A percentile compares a stretch with the other conserved stretches of the same genome.
phyloP scores from a whole-genome alignment of 2,888 invertebrate species.

The Colostygia pectinataria region DNA sequence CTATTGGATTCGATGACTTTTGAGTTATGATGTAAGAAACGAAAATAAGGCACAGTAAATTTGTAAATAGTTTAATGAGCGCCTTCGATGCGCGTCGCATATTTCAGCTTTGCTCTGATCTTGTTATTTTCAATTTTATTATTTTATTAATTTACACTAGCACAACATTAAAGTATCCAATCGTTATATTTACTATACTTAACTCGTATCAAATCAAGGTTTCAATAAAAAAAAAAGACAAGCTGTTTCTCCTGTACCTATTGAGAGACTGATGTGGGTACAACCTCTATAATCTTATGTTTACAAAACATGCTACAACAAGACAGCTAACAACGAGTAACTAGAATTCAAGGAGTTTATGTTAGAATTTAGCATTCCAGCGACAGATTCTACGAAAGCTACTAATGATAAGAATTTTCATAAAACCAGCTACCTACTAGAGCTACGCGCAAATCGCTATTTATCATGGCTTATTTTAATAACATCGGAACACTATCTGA shows the following conservation, averaged over 20 bases:
- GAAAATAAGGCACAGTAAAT: conserved; percentile 35
- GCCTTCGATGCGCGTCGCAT: conserved; percentile 42
- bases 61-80: conserved; percentile 38
- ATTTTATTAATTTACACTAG: too few relatives aligned
- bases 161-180: too few relatives aligned
- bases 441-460: too few relatives aligned
- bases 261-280: background rate
- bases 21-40: conserved; percentile 37
- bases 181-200: too few relatives aligned
- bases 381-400: conserved; percentile 3
- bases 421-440: too few relatives aligned
- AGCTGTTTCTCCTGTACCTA: background rate
- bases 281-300: too few relatives aligned
- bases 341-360: conserved; percentile 11
- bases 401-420: background rate
- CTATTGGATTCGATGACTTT: conserved; percentile 26
- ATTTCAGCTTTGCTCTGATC: background rate
- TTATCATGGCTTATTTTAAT: too few relatives aligned
- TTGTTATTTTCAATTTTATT: background rate
- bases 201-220: too few relatives aligned
- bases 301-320: conserved; percentile 28
- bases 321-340: too few relatives aligned
- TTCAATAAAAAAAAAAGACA: background rate
- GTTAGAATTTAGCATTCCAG: conserved; percentile 7
- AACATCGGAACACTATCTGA: too few relatives aligned